Conservation (phyloP, 2,113 vertebrate genomes). For the Aix galericulata region DNA sequence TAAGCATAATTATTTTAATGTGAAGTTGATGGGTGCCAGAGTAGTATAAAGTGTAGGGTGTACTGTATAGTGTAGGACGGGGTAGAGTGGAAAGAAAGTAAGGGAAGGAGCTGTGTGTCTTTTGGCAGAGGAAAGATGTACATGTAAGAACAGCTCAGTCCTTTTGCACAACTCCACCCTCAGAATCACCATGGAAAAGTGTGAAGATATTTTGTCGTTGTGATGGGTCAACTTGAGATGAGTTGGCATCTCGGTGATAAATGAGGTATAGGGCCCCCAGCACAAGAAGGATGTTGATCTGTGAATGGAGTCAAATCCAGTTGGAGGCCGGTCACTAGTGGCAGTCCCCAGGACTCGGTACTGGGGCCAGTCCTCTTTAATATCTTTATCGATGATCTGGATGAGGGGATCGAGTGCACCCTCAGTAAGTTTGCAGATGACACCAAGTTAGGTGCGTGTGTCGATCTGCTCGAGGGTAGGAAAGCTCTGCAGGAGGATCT, state of each 20-base stretch:
- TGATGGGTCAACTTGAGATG: not conserved
- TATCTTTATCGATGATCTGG: no score
- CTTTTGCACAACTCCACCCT: not conserved
- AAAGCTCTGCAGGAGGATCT: no score
- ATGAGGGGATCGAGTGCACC: no score
- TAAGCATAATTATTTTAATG: not conserved
- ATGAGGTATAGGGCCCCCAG: not conserved
- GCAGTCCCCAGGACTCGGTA: no score
- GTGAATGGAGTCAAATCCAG: no score
- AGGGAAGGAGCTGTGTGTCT: not conserved
- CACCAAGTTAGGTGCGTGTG: no score
- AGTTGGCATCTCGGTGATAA: not conserved
- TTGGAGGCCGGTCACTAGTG: no score
- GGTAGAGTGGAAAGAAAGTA: not conserved
- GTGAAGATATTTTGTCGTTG: not conserved
- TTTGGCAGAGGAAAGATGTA: not conserved
- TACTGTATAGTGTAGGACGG: no score
- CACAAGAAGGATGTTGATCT: no score
- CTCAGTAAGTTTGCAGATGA: no score
- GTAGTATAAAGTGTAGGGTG: not conserved
- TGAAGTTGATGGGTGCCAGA: not conserved
- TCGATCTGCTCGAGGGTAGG: no score
- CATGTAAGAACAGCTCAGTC: not conserved
- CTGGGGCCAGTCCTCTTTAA: no score
- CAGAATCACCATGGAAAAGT: not conserved